Evolutionary conservation across 2,888 invertebrate genomes (phyloP).

Genomic region (Laothoe populi): DNA sequence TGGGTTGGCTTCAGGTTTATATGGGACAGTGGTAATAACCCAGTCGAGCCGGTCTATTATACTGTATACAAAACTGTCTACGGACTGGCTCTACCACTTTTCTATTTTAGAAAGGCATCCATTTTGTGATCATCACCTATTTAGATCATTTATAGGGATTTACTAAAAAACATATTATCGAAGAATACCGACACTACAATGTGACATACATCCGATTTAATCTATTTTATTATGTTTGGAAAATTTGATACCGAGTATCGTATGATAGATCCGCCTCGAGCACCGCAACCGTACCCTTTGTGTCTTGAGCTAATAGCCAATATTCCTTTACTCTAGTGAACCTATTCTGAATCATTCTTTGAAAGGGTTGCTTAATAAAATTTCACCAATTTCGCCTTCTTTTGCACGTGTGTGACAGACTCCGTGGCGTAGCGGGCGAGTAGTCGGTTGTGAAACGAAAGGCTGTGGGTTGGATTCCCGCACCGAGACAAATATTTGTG

Average conservation of each 20-base stretch:
- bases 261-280: slow-evolving; percentile 57
- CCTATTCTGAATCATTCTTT: neutral
- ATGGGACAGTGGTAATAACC: too few relatives aligned
- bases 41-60: neutral
- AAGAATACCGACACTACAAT: slow-evolving; percentile 45
- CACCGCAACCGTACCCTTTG: slow-evolving; percentile 45
- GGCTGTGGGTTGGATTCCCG: too few relatives aligned
- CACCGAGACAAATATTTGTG: too few relatives aligned
- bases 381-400: neutral
- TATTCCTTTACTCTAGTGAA: slow-evolving; percentile 50
- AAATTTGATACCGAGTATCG: slow-evolving; percentile 70
- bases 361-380: slow-evolving; percentile 8
- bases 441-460: too few relatives aligned
- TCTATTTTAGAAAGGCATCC: too few relatives aligned
- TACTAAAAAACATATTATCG: too few relatives aligned
- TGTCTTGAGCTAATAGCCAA: slow-evolving; percentile 66
- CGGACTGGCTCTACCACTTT: too few relatives aligned
- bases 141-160: too few relatives aligned
- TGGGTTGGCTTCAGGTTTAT: too few relatives aligned
- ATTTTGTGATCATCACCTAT: too few relatives aligned
- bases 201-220: slow-evolving; percentile 55
- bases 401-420: slow-evolving; percentile 8
- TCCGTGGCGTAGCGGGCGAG: too few relatives aligned
- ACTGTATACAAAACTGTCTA: too few relatives aligned
- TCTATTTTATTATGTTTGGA: slow-evolving; percentile 78